Conservation (phyloP, 2,888 invertebrate genomes). For the Anthrax anthrax region DNA sequence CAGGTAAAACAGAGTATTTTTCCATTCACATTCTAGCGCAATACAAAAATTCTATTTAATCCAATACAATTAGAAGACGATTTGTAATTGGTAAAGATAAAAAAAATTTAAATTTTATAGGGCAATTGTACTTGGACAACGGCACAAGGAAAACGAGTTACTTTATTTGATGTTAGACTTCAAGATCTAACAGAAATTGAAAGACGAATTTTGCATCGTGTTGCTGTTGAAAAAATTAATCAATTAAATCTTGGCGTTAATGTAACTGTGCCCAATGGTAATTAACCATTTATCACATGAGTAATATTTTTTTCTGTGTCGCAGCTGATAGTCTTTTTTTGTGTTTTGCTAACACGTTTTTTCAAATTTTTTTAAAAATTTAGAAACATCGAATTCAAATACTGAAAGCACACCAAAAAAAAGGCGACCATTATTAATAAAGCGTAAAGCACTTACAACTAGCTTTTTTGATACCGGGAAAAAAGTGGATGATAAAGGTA, state of each 20-base stretch:
- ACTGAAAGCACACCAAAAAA: constrained; percentile 41
- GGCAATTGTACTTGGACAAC: constrained; percentile 69
- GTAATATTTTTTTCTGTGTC: not conserved
- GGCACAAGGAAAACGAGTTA: constrained; percentile 44
- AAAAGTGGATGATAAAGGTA: constrained; percentile 47
- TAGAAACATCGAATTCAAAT: not conserved
- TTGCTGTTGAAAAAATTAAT: constrained; percentile 73
- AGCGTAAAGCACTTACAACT: constrained; percentile 77
- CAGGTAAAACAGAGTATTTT: constrained; percentile 45
- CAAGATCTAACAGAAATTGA: constrained; percentile 57
- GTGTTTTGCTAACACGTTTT: too few relatives aligned
- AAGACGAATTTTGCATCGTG: constrained; percentile 63
- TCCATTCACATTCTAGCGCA: too few relatives aligned
- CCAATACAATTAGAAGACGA: too few relatives aligned
- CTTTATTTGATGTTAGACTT: constrained; percentile 46
- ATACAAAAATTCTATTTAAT: too few relatives aligned
- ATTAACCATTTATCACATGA: not conserved
- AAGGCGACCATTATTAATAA: constrained; percentile 63
- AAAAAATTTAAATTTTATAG: constrained; percentile 35
- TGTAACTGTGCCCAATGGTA: constrained; percentile 70
- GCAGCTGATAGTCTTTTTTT: too few relatives aligned
- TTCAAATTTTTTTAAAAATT: not conserved
- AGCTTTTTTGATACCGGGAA: constrained; percentile 69
- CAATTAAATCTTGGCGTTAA: constrained; percentile 71
- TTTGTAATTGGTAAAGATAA: too few relatives aligned